These are phyloP conservation scores for Nasonia oneida DNA, from an alignment of 2,888 invertebrate species.

Conservation along the genomic window DNA sequence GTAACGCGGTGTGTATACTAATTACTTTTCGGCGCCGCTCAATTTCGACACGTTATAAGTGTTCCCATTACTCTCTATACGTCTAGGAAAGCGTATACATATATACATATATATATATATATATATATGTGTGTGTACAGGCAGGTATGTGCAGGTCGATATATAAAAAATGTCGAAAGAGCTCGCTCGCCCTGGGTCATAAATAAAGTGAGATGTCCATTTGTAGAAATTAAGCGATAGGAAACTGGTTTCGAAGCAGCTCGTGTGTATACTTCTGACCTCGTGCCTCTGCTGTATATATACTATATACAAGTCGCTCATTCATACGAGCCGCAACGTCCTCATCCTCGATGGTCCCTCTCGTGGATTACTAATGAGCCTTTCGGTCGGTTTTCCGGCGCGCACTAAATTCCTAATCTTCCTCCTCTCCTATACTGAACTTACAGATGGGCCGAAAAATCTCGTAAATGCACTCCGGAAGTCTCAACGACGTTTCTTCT, in stretches of 20 bases:
- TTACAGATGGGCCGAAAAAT: not conserved
- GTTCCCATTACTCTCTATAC: not conserved
- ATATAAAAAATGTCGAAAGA: conserved; percentile 34
- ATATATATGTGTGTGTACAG: too few species aligned
- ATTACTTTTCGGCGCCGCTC: not conserved
- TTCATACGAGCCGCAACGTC: not conserved
- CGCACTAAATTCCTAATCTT: conserved; percentile 36
- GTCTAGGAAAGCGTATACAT: not conserved
- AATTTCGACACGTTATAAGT: conserved; percentile 26
- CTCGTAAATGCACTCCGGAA: not conserved
- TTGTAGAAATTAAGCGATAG: conserved; percentile 77
- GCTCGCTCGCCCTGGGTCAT: conserved; percentile 63
- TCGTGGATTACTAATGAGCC: conserved; percentile 38
- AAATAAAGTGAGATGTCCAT: conserved; percentile 76
- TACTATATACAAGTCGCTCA: not conserved
- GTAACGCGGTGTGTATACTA: not conserved
- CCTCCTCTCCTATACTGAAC: not conserved
- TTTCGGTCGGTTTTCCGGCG: conserved; percentile 19
- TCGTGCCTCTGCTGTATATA: not conserved
- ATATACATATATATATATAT: not conserved
- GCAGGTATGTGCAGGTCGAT: too few species aligned
- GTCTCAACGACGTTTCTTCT: not conserved
- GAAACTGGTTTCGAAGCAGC: conserved; percentile 71
- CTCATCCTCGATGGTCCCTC: not conserved
- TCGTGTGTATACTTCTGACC: conserved; percentile 30